Percentiles rank a stretch among this genome's conserved stretches.
Conservation (phyloP, 1,140 invertebrate genomes). For the Drosophila leontia region DNA sequence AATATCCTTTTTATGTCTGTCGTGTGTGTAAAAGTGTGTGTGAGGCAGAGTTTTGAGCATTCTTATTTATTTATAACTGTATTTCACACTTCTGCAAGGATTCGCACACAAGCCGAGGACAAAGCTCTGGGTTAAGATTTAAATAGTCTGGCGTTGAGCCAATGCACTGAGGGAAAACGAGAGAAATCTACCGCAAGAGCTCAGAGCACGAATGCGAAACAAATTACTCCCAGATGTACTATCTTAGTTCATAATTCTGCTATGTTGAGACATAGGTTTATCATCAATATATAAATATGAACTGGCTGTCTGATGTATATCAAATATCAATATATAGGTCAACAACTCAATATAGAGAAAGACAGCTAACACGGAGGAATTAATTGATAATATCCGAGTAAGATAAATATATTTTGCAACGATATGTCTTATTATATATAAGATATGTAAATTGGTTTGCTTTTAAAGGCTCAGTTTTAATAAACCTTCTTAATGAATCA, state of each 20-base stretch:
- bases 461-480: background rate
- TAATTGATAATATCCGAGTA: no score
- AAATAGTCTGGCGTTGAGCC: conserved; percentile 31
- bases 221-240: background rate
- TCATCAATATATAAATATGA: background rate
- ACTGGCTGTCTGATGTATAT: background rate
- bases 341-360: no score
- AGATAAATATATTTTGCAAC: no score
- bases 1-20: conserved; percentile 61
- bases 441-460: no score
- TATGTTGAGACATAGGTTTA: background rate
- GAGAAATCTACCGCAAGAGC: background rate
- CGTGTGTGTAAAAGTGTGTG: conserved; percentile 6
- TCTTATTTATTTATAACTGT: conserved; percentile 78
- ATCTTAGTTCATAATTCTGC: background rate
- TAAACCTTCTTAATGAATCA: background rate
- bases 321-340: background rate
- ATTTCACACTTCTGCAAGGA: conserved; percentile 52
- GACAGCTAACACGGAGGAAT: no score
- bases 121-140: conserved; percentile 32
- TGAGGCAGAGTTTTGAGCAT: conserved; percentile 36
- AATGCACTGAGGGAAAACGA: conserved; percentile 8
- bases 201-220: background rate
- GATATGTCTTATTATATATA: no score
- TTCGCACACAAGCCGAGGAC: conserved; percentile 5